Evolutionary conservation across 2,888 invertebrate genomes (phyloP), one percentile per base, ranked within the genome.

Genomic region (Nephrocerus scutellatus): DNA sequence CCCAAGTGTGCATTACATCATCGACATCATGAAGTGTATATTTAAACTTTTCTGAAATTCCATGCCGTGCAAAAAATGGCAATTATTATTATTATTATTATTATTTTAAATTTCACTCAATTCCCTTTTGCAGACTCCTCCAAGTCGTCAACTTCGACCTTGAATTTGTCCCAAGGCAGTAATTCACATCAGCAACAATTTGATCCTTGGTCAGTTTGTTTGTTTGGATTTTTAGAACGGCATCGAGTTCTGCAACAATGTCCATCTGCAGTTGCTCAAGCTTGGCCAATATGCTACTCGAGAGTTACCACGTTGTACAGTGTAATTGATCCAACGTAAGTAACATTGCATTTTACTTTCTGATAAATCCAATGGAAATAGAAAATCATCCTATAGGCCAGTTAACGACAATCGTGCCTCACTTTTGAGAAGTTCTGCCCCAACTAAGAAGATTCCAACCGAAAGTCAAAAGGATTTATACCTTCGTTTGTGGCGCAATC

Each of bases 401-500:
- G 88, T 93, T 18, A 95, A 86, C 65, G 97, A 98, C 65, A 95
- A 93, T 60, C 79, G 97, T 50, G 95, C 96, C 0, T 96, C 96
- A 0, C 74, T 98, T 16, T 71, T 98, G 44, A 76, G 97, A 40
- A 82, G 88, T 50, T 86, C 90, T 6, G 84, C 90, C 1, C 76
- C 89, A 5, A 83, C 89, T 0, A 82, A 90, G 57, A 93, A 93
- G 62, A 85, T 90, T 7, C 82, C 91, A 37, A 90, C 88, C 51
- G 96, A 96, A 70, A 66, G 67, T 34, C 68, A 69, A 55, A 75
- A 92, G 51, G 96, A 96, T 64, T 81, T 89, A 21, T 93, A 96
- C 68, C 82, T 97, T 74, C 90, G 90, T 68, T 78, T 98, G 16
- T 99, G 98, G 96, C 87, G 92, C 62, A 96, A 96, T 72, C 96